phyloP scores from a whole-genome alignment of 2,113 vertebrate species.

The Gallinago jamesoni region DNA sequence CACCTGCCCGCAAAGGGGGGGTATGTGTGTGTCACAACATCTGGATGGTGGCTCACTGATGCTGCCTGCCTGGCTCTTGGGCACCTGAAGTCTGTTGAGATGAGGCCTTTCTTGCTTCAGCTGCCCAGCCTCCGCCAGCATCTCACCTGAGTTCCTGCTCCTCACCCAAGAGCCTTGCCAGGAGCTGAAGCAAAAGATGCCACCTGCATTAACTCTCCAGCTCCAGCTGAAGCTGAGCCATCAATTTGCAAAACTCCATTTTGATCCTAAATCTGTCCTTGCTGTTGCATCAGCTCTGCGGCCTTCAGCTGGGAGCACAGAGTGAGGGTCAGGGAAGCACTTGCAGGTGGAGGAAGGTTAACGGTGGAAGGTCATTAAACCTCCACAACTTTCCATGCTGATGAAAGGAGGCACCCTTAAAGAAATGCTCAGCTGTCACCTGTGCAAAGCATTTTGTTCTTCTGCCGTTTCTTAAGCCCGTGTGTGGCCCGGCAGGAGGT shows the following conservation, averaged over 20 bases:
- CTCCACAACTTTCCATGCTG: background rate
- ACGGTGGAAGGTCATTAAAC: background rate
- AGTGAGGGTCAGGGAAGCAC: background rate
- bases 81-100: background rate
- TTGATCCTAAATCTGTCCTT: background rate
- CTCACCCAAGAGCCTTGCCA: background rate
- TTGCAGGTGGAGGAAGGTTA: accelerated
- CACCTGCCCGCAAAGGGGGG: background rate
- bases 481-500: accelerated
- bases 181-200: background rate
- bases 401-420: background rate
- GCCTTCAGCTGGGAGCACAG: background rate
- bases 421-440: background rate
- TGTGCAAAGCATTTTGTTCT: background rate
- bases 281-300: accelerated
- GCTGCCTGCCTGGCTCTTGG: background rate
- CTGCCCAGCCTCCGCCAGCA: background rate
- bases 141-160: background rate
- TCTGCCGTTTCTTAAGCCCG: background rate
- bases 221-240: background rate
- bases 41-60: background rate
- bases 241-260: background rate
- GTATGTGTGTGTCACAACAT: background rate
- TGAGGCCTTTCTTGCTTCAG: background rate
- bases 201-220: background rate